Conservation (phyloP, 2,888 invertebrate genomes). For the Pachliopta kotzebuea region DNA sequence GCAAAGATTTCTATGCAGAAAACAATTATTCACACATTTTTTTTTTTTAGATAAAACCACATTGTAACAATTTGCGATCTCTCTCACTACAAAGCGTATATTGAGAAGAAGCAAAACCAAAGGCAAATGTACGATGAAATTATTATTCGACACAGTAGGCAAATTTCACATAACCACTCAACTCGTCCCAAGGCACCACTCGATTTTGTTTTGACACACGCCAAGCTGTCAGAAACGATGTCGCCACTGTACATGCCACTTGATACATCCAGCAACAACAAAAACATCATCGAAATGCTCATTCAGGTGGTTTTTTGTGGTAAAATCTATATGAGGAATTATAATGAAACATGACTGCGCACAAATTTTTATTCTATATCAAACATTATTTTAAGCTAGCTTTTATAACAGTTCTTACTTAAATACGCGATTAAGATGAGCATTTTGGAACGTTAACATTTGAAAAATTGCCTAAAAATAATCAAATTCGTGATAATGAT, state of each 20-base stretch:
- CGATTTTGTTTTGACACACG: slow-evolving; percentile 78
- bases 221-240: slow-evolving; percentile 53
- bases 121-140: slow-evolving; percentile 29
- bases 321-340: slow-evolving; percentile 51
- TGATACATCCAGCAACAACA: slow-evolving; percentile 47
- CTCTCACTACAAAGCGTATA: slow-evolving; percentile 1
- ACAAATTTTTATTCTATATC: slow-evolving; percentile 13
- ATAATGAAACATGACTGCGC: slow-evolving; percentile 57
- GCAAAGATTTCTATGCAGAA: too few species aligned
- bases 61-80: slow-evolving; percentile 1
- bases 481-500: too few species aligned
- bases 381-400: slow-evolving; percentile 19
- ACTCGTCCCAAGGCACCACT: slow-evolving; percentile 70
- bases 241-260: slow-evolving; percentile 49
- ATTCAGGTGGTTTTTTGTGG: slow-evolving; percentile 51
- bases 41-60: background rate
- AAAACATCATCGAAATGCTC: slow-evolving; percentile 50
- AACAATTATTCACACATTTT: too few species aligned
- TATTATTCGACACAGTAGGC: slow-evolving; percentile 50
- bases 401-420: slow-evolving; percentile 19
- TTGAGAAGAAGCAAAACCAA: slow-evolving; percentile 23
- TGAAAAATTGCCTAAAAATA: too few species aligned
- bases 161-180: slow-evolving; percentile 46
- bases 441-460: too few species aligned
- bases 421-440: too few species aligned